These are phyloP conservation scores for Bombus affinis DNA, from an alignment of 1,140 invertebrate species.

Conservation along the genomic window DNA sequence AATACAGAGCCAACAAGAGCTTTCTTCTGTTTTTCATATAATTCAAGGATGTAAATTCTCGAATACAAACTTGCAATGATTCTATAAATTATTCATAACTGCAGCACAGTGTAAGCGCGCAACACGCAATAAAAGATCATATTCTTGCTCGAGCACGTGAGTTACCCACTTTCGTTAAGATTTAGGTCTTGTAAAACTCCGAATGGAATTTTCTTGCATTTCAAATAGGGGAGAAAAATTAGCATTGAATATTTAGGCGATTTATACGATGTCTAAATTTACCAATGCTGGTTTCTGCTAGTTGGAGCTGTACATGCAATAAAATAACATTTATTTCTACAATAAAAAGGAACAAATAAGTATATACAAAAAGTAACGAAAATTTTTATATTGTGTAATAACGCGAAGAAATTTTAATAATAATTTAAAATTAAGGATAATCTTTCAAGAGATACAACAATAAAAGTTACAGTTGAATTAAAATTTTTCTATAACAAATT, in stretches of 20 bases:
- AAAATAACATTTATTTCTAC: background rate
- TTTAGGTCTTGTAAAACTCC: background rate
- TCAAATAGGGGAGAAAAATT: background rate
- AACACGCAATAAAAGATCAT: background rate
- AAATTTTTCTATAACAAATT: background rate
- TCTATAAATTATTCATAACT: constrained; percentile 20
- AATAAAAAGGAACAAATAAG: background rate
- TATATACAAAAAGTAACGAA: background rate
- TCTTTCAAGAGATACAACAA: background rate
- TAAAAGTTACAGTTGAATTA: background rate
- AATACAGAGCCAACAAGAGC: background rate
- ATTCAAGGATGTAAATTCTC: background rate
- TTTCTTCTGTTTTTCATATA: constrained; percentile 1
- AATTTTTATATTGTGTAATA: background rate
- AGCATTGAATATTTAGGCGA: background rate
- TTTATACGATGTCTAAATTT: background rate
- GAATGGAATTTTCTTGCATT: background rate
- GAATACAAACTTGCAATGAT: background rate
- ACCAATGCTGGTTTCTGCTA: background rate
- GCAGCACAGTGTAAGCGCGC: background rate
- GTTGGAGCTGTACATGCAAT: background rate
- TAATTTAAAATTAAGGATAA: no score
- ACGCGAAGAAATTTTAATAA: no score
- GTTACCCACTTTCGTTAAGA: background rate
- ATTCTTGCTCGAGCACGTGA: background rate